Conservation (phyloP, 1,140 invertebrate genomes). For the Drosophila setifemur region DNA sequence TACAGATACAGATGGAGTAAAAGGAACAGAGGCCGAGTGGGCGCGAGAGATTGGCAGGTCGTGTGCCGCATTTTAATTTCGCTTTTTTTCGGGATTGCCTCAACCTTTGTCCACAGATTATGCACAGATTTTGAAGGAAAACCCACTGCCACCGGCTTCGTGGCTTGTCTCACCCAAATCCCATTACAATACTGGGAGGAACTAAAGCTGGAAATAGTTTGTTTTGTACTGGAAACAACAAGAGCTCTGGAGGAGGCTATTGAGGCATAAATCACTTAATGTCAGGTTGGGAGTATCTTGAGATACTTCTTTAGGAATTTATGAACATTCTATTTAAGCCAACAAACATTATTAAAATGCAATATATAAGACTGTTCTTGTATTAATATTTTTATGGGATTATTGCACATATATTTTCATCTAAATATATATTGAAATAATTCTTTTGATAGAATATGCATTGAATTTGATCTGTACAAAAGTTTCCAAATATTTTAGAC, state of each 20-base stretch:
- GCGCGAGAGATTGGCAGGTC: constrained; percentile 72
- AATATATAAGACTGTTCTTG: too few species aligned
- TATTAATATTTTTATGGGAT: too few species aligned
- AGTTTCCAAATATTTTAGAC: too few species aligned
- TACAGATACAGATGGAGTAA: neutral
- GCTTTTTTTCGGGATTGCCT: constrained; percentile 66
- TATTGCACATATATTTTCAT: too few species aligned
- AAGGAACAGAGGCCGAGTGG: constrained; percentile 44
- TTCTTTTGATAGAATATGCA: too few species aligned
- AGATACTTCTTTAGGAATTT: neutral
- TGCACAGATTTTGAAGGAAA: constrained; percentile 43
- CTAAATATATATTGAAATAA: too few species aligned
- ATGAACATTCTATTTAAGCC: too few species aligned
- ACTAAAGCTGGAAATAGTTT: constrained; percentile 41
- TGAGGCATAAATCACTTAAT: neutral
- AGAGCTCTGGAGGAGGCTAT: constrained; percentile 1
- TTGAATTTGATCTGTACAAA: too few species aligned
- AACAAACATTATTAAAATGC: too few species aligned
- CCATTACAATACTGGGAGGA: constrained; percentile 9
- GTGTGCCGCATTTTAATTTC: constrained; percentile 79
- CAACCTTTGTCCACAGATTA: constrained; percentile 67
- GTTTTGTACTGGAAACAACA: constrained; percentile 26
- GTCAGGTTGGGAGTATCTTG: neutral
- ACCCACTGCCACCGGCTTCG: constrained; percentile 39
- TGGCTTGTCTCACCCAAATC: constrained; percentile 32